phyloP scores from a whole-genome alignment of 2,797 vertebrate species.

The Etheostoma perlongum region DNA sequence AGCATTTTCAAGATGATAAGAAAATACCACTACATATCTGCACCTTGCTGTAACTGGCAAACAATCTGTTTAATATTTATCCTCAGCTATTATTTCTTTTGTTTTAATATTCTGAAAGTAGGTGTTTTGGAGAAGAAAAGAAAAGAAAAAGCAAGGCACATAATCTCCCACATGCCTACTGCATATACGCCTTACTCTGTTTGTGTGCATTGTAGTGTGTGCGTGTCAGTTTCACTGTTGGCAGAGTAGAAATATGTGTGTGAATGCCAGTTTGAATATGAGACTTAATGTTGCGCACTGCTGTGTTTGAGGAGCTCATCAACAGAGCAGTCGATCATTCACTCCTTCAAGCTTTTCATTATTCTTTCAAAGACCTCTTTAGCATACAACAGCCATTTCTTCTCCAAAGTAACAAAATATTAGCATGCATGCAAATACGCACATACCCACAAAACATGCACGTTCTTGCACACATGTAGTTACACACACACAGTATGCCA shows the following conservation, averaged over 20 bases:
- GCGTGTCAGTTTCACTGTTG: not conserved
- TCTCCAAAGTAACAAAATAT: not conserved
- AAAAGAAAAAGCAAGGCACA: not conserved
- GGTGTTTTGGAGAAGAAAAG: conserved; percentile 6
- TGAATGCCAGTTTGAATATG: conserved; percentile 27
- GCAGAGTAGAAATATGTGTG: not conserved
- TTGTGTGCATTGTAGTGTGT: conserved; percentile 7
- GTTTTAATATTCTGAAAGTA: conserved; percentile 16
- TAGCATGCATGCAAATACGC: not conserved
- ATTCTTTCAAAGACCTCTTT: conserved; percentile 23
- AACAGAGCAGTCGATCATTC: conserved; percentile 43
- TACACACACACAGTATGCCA: not conserved
- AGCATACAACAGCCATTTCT: conserved; percentile 17
- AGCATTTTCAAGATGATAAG: conserved; percentile 15
- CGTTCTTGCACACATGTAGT: not conserved
- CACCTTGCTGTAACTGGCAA: conserved; percentile 10
- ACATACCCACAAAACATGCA: not conserved
- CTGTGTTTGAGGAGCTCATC: conserved; percentile 34
- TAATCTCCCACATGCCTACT: not conserved
- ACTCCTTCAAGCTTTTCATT: conserved; percentile 28
- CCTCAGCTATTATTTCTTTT: not conserved
- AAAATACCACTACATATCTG: not conserved
- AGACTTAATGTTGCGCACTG: conserved; percentile 7
- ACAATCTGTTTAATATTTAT: conserved; percentile 4
- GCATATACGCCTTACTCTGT: not conserved